These are phyloP conservation scores for Hyalella azteca DNA, from an alignment of 2,888 invertebrate genomes.

Conservation along the genomic window DNA sequence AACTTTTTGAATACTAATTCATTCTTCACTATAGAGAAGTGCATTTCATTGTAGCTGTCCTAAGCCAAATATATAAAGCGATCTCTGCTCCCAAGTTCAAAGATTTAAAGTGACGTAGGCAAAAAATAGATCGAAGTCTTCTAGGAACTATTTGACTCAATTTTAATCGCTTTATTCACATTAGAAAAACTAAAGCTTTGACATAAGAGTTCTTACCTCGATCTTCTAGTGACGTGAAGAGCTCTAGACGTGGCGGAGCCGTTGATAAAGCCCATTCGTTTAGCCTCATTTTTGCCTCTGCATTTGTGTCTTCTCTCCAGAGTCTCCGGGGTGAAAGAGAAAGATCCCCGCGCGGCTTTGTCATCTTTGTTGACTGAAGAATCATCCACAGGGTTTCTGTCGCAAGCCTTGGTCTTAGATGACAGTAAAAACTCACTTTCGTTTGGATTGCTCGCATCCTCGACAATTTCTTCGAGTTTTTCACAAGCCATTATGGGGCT, in stretches of 20 bases:
- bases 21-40: too few species aligned
- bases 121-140: too few species aligned
- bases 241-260: neutral
- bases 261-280: neutral
- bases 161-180: too few species aligned
- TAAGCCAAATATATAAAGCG: too few species aligned
- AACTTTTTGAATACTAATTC: too few species aligned
- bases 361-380: constrained; percentile 2
- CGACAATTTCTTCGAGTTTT: constrained; percentile 5
- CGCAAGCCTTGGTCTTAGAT: neutral
- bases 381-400: neutral
- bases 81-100: too few species aligned
- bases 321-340: constrained; percentile 1
- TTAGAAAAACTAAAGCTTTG: too few species aligned
- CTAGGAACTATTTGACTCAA: too few species aligned
- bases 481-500: neutral
- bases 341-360: neutral
- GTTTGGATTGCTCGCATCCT: neutral
- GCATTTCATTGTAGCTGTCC: too few species aligned
- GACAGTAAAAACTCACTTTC: constrained; percentile 5
- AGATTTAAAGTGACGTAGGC: too few species aligned
- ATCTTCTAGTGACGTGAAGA: neutral
- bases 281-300: neutral
- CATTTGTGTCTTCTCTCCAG: constrained; percentile 21
- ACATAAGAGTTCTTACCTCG: constrained; percentile 4